Conservation (phyloP, 2,888 invertebrate species). For the Aethes cnicana region DNA sequence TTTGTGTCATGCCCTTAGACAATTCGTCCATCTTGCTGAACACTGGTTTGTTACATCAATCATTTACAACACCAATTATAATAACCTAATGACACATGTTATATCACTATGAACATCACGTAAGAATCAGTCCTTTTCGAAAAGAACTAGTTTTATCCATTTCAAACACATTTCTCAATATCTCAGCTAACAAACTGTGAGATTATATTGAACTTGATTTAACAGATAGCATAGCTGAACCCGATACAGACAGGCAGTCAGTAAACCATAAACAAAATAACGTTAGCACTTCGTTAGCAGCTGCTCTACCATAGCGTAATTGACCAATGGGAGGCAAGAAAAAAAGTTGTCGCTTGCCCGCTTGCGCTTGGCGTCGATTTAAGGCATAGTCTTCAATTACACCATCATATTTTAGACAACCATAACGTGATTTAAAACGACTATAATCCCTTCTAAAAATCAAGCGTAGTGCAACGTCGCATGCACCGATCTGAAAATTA, state of each 20-base stretch:
- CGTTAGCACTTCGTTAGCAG: conserved; percentile 30
- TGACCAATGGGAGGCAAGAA: conserved; percentile 21
- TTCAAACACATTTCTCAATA: conserved; percentile 66
- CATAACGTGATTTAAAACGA: too few species aligned
- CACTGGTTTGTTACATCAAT: conserved; percentile 80
- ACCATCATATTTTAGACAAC: too few species aligned
- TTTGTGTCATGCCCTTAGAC: conserved; percentile 82
- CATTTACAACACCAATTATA: conserved; percentile 68
- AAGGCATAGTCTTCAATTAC: too few species aligned
- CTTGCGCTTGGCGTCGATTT: too few species aligned
- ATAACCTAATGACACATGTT: conserved; percentile 55
- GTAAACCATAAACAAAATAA: conserved; percentile 30
- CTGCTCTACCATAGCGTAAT: conserved; percentile 24
- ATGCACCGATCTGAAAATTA: too few species aligned
- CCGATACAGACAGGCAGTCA: conserved; percentile 28
- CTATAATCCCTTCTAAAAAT: too few species aligned
- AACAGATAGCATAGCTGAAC: conserved; percentile 39
- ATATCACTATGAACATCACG: conserved; percentile 54
- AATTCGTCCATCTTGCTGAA: conserved; percentile 82
- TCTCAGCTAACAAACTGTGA: conserved; percentile 54
- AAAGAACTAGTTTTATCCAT: conserved; percentile 63
- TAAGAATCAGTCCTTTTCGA: conserved; percentile 62
- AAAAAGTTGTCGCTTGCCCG: conserved; percentile 10
- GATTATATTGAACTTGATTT: conserved; percentile 54
- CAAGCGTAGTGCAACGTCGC: too few species aligned